phyloP scores from a whole-genome alignment of 1,140 invertebrate genomes.

The Nasonia giraulti region DNA sequence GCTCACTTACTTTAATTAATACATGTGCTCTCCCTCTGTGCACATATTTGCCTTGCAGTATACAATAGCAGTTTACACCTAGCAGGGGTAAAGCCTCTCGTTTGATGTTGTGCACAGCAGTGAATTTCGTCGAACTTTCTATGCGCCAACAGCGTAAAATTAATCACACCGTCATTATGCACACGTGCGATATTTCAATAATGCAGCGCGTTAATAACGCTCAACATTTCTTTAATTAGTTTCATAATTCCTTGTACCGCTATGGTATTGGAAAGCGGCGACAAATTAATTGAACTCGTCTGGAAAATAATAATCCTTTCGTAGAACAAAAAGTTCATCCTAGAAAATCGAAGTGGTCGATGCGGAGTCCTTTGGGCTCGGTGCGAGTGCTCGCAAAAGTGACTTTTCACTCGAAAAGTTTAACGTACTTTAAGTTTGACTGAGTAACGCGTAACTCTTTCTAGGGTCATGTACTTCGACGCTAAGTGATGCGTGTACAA shows the following conservation, averaged over 20 bases:
- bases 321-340: neutral
- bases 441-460: conserved; percentile 15
- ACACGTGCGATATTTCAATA: neutral
- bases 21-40: neutral
- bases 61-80: conserved; percentile 11
- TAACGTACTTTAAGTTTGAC: neutral
- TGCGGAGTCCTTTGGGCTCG: neutral
- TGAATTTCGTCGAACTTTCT: neutral
- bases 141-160: neutral
- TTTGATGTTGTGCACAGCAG: neutral
- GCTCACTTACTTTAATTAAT: conserved; percentile 24
- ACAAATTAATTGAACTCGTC: neutral
- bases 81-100: neutral
- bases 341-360: conserved; percentile 16
- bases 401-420: conserved; percentile 29
- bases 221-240: neutral
- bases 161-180: conserved; percentile 11
- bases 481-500: neutral
- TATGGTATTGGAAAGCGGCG: neutral
- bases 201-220: neutral
- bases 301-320: neutral
- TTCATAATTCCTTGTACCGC: neutral
- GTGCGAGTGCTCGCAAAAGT: neutral
- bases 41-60: neutral
- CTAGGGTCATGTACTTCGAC: conserved; percentile 8